These are phyloP conservation scores for Crossaster papposus DNA, from an alignment of 53 echinoderm and acorn worm species.

Conservation along the genomic window DNA sequence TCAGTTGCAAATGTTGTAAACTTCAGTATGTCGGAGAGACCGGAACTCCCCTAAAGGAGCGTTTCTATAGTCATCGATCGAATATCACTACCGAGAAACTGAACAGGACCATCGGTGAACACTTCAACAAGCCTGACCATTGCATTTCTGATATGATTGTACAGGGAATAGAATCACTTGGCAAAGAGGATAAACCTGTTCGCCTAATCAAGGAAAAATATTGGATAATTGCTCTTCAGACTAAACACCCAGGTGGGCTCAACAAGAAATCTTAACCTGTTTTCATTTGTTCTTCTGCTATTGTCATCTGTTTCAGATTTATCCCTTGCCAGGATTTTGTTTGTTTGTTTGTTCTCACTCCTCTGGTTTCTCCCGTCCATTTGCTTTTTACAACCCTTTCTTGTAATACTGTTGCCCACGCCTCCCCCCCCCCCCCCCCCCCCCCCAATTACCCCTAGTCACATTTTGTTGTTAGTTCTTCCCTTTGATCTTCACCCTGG, in stretches of 20 bases:
- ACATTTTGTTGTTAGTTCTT: no score
- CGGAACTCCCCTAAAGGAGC: background rate
- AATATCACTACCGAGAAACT: background rate
- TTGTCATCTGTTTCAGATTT: no score
- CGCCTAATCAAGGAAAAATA: background rate
- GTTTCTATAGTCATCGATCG: background rate
- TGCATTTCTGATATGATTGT: background rate
- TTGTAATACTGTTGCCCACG: no score
- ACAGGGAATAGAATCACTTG: constrained; percentile 19
- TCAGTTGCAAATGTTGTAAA: background rate
- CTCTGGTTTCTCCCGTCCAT: no score
- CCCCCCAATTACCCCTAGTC: no score
- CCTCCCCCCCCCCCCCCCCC: no score
- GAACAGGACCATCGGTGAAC: background rate
- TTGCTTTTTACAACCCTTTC: no score
- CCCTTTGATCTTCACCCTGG: no score
- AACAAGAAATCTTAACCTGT: no score
- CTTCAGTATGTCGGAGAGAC: background rate
- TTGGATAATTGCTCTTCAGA: background rate
- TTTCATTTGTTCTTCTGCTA: no score
- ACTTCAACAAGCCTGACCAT: constrained; percentile 24
- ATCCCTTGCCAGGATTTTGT: no score
- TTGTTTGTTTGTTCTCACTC: no score
- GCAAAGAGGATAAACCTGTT: background rate
- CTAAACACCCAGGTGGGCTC: background rate